These are phyloP conservation scores for Andrena haemorrhoa DNA, from an alignment of 2,888 invertebrate species.

Conservation along the genomic window DNA sequence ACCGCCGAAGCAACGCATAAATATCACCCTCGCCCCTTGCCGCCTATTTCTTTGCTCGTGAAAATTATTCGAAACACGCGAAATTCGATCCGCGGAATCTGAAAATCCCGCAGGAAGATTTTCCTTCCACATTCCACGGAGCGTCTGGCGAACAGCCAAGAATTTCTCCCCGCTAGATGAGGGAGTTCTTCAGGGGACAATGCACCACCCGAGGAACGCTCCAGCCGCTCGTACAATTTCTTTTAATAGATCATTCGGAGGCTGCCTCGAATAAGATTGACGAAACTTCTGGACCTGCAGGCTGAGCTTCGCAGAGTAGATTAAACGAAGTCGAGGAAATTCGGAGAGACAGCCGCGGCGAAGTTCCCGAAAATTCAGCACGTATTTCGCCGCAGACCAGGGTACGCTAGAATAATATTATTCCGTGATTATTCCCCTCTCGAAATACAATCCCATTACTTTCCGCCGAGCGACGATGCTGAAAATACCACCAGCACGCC, in stretches of 20 bases:
- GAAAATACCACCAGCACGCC: too few species aligned
- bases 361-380: not conserved
- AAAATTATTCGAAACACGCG: conserved; percentile 44
- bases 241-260: conserved; percentile 53
- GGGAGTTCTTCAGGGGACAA: conserved; percentile 63
- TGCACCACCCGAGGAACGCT: conserved; percentile 53
- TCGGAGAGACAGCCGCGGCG: not conserved
- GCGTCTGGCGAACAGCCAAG: conserved; percentile 64
- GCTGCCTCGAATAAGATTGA: not conserved
- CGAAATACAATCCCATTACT: too few species aligned
- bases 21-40: not conserved
- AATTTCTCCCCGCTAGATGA: conserved; percentile 59
- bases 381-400: not conserved
- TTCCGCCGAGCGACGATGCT: too few species aligned
- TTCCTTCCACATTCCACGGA: conserved; percentile 55
- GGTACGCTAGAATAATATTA: not conserved
- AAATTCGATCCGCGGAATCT: conserved; percentile 41
- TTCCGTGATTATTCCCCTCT: too few species aligned
- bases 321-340: conserved; percentile 21
- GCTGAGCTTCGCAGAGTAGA: not conserved
- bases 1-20: not conserved
- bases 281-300: conserved; percentile 25
- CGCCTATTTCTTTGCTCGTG: not conserved
- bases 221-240: conserved; percentile 49
- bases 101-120: conserved; percentile 44